These are phyloP conservation scores for Dromococcyx pavoninus DNA, from an alignment of 2,797 vertebrate species.

Conservation along the genomic window DNA sequence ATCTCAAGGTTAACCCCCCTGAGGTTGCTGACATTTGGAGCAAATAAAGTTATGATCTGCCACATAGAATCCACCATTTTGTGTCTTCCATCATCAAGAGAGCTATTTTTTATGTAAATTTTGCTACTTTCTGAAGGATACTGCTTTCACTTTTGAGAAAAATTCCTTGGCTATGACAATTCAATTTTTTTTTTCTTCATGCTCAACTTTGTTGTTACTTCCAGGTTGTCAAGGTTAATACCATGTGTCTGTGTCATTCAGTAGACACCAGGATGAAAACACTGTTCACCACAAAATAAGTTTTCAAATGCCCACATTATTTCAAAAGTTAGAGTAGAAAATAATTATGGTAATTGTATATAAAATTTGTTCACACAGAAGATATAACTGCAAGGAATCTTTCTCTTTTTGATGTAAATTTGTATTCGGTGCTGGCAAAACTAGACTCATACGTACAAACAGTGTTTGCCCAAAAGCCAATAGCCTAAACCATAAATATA, in stretches of 20 bases:
- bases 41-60: not conserved
- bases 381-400: not conserved
- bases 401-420: slow-evolving; percentile 11
- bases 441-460: not conserved
- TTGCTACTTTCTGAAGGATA: not conserved
- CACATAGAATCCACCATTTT: not conserved
- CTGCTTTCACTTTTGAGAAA: not conserved
- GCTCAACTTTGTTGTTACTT: not conserved
- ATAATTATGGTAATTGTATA: not conserved
- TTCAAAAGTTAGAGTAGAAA: not conserved
- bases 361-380: not conserved
- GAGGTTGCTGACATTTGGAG: not conserved
- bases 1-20: not conserved
- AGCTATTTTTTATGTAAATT: not conserved
- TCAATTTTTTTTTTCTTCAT: slow-evolving; percentile 17
- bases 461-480: not conserved
- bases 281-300: not conserved
- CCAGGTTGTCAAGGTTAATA: slow-evolving; percentile 8
- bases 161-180: not conserved
- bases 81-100: not conserved
- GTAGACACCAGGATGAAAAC: not conserved
- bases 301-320: not conserved
- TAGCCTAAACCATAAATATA: not conserved
- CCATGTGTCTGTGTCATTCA: not conserved
- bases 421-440: not conserved